Conservation (phyloP, 2,113 vertebrate species). For the Trogon surrucura region DNA sequence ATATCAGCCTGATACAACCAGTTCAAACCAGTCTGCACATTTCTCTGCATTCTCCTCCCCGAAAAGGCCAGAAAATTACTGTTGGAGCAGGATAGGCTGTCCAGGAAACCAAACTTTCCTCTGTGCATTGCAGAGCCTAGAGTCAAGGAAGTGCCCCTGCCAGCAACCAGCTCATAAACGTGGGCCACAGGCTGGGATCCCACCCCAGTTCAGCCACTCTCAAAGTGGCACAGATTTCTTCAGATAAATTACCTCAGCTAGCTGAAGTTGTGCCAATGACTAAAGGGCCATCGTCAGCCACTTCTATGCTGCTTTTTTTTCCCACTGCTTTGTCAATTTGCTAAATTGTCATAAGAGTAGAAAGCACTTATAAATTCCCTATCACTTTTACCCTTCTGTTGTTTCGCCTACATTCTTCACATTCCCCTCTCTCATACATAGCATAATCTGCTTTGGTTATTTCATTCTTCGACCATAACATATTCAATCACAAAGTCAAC, state of each 20-base stretch:
- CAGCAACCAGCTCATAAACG: background rate
- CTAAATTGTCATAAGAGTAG: background rate
- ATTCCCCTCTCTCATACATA: background rate
- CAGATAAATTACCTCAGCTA: background rate
- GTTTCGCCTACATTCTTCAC: background rate
- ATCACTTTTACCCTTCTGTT: background rate
- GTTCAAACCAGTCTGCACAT: background rate
- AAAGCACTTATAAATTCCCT: background rate
- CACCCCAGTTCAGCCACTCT: background rate
- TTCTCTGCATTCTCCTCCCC: fast-evolving
- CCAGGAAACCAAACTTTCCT: background rate
- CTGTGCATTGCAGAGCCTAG: background rate
- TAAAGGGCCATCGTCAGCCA: background rate
- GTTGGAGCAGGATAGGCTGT: background rate
- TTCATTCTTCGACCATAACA: background rate
- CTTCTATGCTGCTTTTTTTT: background rate
- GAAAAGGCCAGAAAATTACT: background rate
- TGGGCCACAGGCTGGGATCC: fast-evolving
- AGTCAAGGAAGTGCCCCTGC: background rate
- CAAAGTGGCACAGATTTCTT: background rate
- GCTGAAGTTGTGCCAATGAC: background rate
- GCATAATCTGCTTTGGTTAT: background rate
- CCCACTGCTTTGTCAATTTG: background rate
- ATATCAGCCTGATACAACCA: background rate
- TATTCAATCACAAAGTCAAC: background rate